Base-by-base conservation (phyloP, 2,888 invertebrate genomes). In the Apomyelois bistriatella region DNA sequence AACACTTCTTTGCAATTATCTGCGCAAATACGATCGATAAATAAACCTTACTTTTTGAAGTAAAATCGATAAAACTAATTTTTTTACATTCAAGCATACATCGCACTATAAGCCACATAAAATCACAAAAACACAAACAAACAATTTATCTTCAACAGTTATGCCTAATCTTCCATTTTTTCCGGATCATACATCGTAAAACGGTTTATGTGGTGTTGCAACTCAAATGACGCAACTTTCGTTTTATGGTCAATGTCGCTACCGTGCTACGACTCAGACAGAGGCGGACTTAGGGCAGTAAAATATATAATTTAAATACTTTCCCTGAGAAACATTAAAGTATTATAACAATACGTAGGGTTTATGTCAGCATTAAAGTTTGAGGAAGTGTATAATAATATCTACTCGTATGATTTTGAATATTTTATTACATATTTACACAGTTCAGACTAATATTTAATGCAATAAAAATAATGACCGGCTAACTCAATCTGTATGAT, bases 201-300 rank as follows among this genome's bases (percentile, higher is more conserved):
- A 46, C 12, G 13, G 30, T 32, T 13, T 17, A 41, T 38, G n/a
- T 30, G 55, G 53, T 53, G 52, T 57, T 55, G 68, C 83, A 79
- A 73, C 79, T 79, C 68, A 75, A 76, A 59, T 71, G 74, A 74
- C 65, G 77, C 73, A 80, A 82, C 68, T 64, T 78, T 74, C 68
- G 62, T 71, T 68, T n/a, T 63, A 71, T 72, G 84, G 85, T 84
- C 85, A 86, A 85, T 86, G 86, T 82, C 84, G 70, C 61, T 51
- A 57, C 38, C 30, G 46, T 41, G 40, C 28, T 35, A 38, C 32
- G 7, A 3, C 55, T 54, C 50, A 52, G 46, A 32, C 53, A 58
- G 55, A 54, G 54, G 52, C 50, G 53, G 53, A 50, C 48, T 59
- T 58, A 61, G 59, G 59, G 60, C 58, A 56, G 12, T 41, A 46